phyloP scores from a whole-genome alignment of 2,888 invertebrate species.

The Zootermopsis nevadensis region DNA sequence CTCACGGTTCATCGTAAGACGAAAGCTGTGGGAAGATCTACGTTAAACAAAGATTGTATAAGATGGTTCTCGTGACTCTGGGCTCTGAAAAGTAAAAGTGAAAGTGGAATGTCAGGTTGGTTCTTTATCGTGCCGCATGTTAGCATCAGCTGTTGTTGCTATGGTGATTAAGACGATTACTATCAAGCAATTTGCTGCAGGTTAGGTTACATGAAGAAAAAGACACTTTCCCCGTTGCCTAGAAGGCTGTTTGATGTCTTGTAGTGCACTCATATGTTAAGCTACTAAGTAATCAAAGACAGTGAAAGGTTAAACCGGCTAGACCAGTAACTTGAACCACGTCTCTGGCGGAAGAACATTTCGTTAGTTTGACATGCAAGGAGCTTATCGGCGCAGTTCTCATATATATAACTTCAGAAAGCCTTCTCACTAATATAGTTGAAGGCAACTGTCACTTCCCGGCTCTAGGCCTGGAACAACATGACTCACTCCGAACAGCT shows the following conservation, averaged over 20 bases:
- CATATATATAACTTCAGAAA: too few relatives aligned
- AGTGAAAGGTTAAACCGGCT: slow-evolving; percentile 26
- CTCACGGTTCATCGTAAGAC: too few relatives aligned
- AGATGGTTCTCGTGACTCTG: not conserved
- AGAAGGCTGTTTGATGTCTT: not conserved
- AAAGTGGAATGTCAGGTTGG: not conserved
- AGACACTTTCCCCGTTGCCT: slow-evolving; percentile 7
- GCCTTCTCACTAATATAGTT: too few relatives aligned
- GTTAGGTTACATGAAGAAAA: not conserved
- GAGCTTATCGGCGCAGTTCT: too few relatives aligned
- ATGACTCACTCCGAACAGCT: too few relatives aligned
- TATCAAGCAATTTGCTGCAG: not conserved
- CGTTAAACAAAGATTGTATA: slow-evolving; percentile 10
- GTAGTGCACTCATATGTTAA: not conserved
- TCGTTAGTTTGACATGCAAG: too few relatives aligned
- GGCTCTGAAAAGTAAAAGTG: not conserved
- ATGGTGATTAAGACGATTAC: not conserved
- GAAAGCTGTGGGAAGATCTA: not conserved
- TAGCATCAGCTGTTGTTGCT: slow-evolving; percentile 7
- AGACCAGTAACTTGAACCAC: not conserved
- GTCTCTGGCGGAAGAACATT: not conserved
- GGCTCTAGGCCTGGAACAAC: too few relatives aligned
- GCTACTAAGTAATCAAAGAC: not conserved
- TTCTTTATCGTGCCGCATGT: not conserved
- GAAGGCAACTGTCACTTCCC: too few relatives aligned